Percentiles rank a stretch among this genome's conserved stretches.
Evolutionary conservation across 2,797 vertebrate genomes (phyloP).

Genomic region (Peromyscus melanophrys): DNA sequence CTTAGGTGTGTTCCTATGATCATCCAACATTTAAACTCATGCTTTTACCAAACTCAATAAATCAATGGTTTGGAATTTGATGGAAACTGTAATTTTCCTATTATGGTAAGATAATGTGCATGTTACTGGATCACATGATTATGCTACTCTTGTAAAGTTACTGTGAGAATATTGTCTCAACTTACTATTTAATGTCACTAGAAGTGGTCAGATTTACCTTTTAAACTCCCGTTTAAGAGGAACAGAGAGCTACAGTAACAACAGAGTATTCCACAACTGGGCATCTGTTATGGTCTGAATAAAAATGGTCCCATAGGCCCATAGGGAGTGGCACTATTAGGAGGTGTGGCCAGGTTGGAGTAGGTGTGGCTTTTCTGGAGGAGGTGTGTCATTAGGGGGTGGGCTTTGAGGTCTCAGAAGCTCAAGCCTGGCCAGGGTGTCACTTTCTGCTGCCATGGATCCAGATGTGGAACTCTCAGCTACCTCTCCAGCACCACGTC

Average conservation of each 20-base stretch:
- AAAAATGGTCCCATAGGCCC: not conserved
- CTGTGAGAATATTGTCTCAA: slow-evolving; percentile 31
- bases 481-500: not conserved
- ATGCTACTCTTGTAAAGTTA: not conserved
- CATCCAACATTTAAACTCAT: not conserved
- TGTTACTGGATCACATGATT: slow-evolving; percentile 21
- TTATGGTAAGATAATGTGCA: slow-evolving; percentile 37
- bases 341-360: not conserved
- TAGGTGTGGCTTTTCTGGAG: not conserved
- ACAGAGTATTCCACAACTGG: slow-evolving; percentile 1
- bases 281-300: not conserved
- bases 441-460: not conserved
- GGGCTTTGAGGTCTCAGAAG: not conserved
- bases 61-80: not conserved
- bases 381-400: not conserved
- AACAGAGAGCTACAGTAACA: not conserved
- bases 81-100: not conserved
- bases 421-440: not conserved
- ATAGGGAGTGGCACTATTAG: not conserved
- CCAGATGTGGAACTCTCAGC: not conserved
- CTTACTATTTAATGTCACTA: not conserved
- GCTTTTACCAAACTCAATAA: not conserved
- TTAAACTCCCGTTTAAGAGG: not conserved
- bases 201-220: not conserved
- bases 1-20: not conserved